Percentiles rank a stretch among this genome's conserved stretches.
Conservation (phyloP, 2,888 invertebrate genomes). For the Galerucella pusilla region DNA sequence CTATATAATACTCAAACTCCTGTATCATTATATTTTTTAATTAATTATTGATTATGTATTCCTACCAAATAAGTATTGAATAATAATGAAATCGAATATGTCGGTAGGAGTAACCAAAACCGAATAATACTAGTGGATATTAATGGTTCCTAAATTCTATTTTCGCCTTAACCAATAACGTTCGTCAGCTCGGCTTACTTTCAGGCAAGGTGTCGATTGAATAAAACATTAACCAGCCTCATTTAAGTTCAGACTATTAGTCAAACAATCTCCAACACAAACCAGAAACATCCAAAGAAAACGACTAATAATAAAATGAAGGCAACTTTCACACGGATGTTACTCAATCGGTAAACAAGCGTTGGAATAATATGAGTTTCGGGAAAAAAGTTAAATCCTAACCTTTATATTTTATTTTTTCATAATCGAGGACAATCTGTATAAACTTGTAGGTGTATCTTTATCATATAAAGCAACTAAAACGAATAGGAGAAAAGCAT, state of each 20-base stretch:
- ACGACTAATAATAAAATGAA: slow-evolving; percentile 18
- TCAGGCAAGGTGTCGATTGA: slow-evolving; percentile 28
- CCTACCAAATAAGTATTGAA: background rate
- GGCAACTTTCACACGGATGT: slow-evolving; percentile 12
- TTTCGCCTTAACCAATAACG: slow-evolving; percentile 21
- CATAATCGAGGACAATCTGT: slow-evolving; percentile 14
- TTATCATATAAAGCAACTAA: slow-evolving; percentile 45
- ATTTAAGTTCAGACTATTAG: slow-evolving; percentile 7
- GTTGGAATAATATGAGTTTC: background rate
- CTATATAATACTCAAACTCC: background rate
- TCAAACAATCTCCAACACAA: slow-evolving; percentile 19
- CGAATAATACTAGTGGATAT: slow-evolving; percentile 13
- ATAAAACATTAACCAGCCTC: slow-evolving; percentile 25
- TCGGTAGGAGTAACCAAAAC: slow-evolving; percentile 11
- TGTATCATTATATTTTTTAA: background rate
- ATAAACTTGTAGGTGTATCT: slow-evolving; percentile 28
- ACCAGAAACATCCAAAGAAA: slow-evolving; percentile 16
- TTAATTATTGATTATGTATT: background rate
- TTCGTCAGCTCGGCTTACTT: slow-evolving; percentile 11
- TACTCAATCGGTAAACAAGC: background rate
- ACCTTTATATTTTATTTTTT: background rate
- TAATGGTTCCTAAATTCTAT: slow-evolving; percentile 23
- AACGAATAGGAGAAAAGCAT: slow-evolving; percentile 55
- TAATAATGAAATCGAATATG: background rate
- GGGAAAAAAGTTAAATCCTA: background rate